Base-by-base conservation (phyloP, 2,888 invertebrate genomes). In the Leucoptera coffeella region DNA sequence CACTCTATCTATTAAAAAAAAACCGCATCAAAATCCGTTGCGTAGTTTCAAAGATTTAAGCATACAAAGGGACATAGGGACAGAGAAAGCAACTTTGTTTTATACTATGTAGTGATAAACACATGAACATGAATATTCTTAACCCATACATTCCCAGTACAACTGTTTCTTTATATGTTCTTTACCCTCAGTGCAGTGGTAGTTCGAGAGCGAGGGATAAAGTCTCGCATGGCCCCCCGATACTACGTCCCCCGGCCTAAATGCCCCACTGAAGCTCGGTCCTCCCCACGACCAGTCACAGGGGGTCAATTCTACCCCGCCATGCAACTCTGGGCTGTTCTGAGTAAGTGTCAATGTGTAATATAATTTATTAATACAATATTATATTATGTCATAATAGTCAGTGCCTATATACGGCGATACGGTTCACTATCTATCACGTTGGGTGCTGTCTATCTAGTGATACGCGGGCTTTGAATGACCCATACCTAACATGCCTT, bases 251-350 rank as follows among this genome's bases (percentile, higher is more conserved):
- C 19, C 13, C 19, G 17, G 23, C 24, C 12, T 15, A 27, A 28
- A 22, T 29, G 13, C 29, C 29, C 28, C 14, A 21, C 21, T 9
- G 22, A 26, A 25, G 17, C 15, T 14, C 27, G 23, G 17, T 15
- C 13, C 11, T 21, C 15, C 14, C 23, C 22, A 24, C 22, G 13
- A 10, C 23, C 19, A n/a, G 23, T 23, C 15, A n/a, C n/a, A n/a
- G 23, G 15, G 7, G 21, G 7, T 6, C 27, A 27, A 28, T 25
- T 25, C 10, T 14, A 14, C 12, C 25, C 25, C 12, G 25, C 25
- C 4, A 12, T 25, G 9, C 13, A 19, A 7, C 10, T 25, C 19
- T 20, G 17, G 2, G 25, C 15, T 6, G 15, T 14, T 9, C 23
- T 17, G n/a, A n/a, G n/a, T n/a, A n/a, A n/a, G n/a, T n/a, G n/a